Percentiles rank a stretch among this genome's conserved stretches.
Evolutionary conservation across 2,888 invertebrate species (phyloP).

Genomic region (Archaeoteleia sp.): DNA sequence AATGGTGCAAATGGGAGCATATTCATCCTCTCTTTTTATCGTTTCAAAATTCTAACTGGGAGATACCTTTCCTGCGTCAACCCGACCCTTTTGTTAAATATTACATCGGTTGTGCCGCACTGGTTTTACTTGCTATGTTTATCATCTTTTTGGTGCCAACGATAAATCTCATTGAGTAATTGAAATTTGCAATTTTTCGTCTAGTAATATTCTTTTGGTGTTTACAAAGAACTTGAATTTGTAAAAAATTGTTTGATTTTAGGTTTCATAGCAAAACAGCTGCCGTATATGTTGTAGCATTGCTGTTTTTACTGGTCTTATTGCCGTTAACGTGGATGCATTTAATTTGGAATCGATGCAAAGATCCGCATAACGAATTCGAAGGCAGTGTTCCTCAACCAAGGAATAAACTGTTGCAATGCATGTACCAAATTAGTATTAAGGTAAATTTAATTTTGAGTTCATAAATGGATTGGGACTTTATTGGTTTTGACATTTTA

Average conservation of each 20-base stretch:
- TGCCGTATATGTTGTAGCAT: slow-evolving; percentile 72
- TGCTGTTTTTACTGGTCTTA: slow-evolving; percentile 77
- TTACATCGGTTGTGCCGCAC: slow-evolving; percentile 80
- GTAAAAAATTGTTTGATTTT: slow-evolving; percentile 34
- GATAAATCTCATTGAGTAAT: slow-evolving; percentile 77
- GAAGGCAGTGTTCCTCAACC: slow-evolving; percentile 78
- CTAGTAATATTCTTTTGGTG: not conserved
- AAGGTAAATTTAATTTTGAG: slow-evolving; percentile 57
- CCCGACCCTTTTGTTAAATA: slow-evolving; percentile 91
- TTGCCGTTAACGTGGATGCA: slow-evolving; percentile 86
- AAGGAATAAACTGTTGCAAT: slow-evolving; percentile 76
- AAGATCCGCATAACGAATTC: slow-evolving; percentile 74
- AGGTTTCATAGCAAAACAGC: slow-evolving; percentile 76
- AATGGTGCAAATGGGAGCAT: slow-evolving; percentile 80
- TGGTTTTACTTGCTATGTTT: slow-evolving; percentile 78
- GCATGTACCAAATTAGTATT: slow-evolving; percentile 77
- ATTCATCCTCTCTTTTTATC: slow-evolving; percentile 80
- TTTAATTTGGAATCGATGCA: slow-evolving; percentile 80
- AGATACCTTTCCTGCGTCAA: slow-evolving; percentile 83
- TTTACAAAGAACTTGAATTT: slow-evolving; percentile 1
- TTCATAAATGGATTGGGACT: not conserved
- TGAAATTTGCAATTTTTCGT: slow-evolving; percentile 8
- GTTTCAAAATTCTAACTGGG: slow-evolving; percentile 81
- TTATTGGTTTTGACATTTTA: too few species aligned
- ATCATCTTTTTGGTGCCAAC: slow-evolving; percentile 79